Conservation (phyloP, 2,113 vertebrate genomes). For the Malurus cyaneus region DNA sequence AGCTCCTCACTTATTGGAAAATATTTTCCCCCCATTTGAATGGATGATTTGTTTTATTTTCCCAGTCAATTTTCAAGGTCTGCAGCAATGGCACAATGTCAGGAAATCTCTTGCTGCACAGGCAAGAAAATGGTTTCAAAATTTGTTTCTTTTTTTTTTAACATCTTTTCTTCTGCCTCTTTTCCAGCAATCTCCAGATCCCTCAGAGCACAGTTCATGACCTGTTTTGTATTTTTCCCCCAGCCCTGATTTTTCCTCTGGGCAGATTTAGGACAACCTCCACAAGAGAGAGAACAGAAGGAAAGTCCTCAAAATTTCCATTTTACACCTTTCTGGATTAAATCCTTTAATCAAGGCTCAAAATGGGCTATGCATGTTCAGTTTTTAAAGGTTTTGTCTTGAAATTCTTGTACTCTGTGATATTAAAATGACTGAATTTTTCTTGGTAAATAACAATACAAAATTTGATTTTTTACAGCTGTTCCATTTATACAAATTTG, state of each 20-base stretch:
- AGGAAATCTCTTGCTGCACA: background rate
- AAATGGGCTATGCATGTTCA: background rate
- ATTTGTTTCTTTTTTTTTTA: background rate
- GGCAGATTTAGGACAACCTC: background rate
- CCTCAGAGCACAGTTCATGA: background rate
- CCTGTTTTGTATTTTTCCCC: background rate
- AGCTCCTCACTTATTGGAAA: background rate
- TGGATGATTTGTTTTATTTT: background rate
- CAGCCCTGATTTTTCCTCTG: background rate
- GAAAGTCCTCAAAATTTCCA: background rate
- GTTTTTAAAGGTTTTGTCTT: background rate
- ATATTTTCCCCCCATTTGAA: background rate
- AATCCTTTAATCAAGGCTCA: background rate
- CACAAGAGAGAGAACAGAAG: background rate
- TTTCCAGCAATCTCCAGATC: background rate
- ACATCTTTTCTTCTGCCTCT: background rate
- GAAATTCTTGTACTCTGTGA: background rate
- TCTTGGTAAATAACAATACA: background rate
- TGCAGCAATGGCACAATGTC: background rate
- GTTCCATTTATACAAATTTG: rapidly evolving
- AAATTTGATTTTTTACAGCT: background rate
- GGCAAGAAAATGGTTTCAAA: background rate
- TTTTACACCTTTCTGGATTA: background rate
- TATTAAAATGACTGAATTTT: background rate
- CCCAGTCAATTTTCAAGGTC: background rate